Base-by-base conservation (phyloP, 2,113 vertebrate species). In the Camelus dromedarius region DNA sequence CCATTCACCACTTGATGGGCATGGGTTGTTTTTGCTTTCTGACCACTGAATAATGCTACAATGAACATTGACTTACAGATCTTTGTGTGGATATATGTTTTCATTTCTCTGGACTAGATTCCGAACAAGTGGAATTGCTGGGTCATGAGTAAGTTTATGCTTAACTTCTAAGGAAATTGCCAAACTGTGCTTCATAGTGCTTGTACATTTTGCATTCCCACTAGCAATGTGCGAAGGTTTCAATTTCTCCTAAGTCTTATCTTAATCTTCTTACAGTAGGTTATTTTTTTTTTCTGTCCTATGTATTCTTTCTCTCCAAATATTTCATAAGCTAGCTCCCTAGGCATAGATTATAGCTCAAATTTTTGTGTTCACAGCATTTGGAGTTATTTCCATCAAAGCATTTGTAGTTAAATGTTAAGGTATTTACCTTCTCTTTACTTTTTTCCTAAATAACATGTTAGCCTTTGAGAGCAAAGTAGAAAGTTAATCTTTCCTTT, bases 321-420 rank as follows among this genome's bases (percentile, higher is more conserved):
- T 69, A 50, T 66, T 42, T 93, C 46, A 38, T 90, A 77, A 92
- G n/a, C 52, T 81, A 89, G 46, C 69, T 67, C 19, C 42, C 8
- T 54, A 64, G 19, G 32, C 48, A 42, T 54, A 35, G 32, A 42
- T 69, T 86, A 58, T 28, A 56, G 26, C 52, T 58, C 14, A 82
- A 22, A 66, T 89, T 83, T 70, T 35, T 93, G 15, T 93, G 48
- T 93, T 73, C 56, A 96, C 46, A 42, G 46, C 54, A 32, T 82
- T 86, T 88, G n/a, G 28, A 58, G 20, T 82, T 86, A 18, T 91
- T 93, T 89, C 46, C 28, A 64, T 35, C 20, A 82, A 72, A 83
- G 28, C 12, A 73, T 87, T 92, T 70, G 89, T 81, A 75, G 72
- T 84, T 94, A 60, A 67, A 38, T 92, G 70, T 28, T 54, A 18